These are phyloP conservation scores for Galagoides demidoff DNA, from an alignment of 2,797 vertebrate species.

Conservation along the genomic window DNA sequence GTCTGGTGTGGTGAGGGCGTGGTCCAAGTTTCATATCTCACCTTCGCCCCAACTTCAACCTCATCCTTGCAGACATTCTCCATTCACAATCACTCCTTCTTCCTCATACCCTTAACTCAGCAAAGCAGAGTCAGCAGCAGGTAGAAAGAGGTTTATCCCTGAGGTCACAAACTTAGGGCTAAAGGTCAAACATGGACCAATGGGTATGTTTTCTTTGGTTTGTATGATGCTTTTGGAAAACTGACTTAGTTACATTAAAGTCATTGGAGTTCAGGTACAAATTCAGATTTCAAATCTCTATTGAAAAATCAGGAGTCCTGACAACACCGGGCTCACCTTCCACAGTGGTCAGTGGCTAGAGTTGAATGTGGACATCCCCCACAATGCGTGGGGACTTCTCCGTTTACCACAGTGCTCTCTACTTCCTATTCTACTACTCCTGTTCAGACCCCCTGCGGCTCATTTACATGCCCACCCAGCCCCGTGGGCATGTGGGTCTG, in stretches of 20 bases:
- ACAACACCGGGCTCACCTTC: not conserved
- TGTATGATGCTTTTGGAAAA: not conserved
- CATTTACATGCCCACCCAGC: not conserved
- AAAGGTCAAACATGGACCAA: not conserved
- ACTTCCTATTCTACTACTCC: not conserved
- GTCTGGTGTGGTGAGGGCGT: not conserved
- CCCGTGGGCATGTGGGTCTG: not conserved
- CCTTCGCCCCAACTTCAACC: not conserved
- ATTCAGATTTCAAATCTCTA: not conserved
- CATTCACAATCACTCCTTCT: not conserved
- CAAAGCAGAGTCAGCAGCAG: not conserved
- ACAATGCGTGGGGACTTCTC: not conserved
- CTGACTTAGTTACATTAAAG: not conserved
- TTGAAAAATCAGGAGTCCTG: not conserved
- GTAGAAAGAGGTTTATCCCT: not conserved
- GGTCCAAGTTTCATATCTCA: not conserved
- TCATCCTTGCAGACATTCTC: not conserved
- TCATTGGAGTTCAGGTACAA: slow-evolving; percentile 12
- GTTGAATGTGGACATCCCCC: not conserved
- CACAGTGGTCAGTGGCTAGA: not conserved
- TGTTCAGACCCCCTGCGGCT: not conserved
- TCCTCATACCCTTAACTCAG: not conserved
- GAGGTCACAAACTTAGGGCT: not conserved
- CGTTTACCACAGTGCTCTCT: not conserved
- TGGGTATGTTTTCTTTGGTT: not conserved